phyloP scores from a whole-genome alignment of 2,113 vertebrate genomes.

The Rhineura floridana region DNA sequence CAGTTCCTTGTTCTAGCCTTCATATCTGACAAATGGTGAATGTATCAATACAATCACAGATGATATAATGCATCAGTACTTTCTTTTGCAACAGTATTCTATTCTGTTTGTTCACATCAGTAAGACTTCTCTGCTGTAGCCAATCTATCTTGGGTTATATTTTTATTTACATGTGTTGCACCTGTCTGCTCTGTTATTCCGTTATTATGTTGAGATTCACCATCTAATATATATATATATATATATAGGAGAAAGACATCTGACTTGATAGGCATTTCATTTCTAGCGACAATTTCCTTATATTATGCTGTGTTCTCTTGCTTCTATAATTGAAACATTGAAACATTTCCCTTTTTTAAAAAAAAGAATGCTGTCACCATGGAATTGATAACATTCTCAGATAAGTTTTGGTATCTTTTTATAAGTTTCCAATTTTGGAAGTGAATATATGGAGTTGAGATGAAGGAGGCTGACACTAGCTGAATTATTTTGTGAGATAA shows the following conservation, averaged over 20 bases:
- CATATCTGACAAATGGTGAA: neutral
- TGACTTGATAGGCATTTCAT: neutral
- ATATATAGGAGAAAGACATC: neutral
- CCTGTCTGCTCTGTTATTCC: neutral
- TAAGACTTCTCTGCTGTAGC: conserved; percentile 11
- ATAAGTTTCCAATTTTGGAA: neutral
- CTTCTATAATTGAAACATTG: neutral
- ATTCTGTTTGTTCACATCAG: neutral
- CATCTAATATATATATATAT: too few relatives aligned
- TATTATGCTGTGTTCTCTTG: neutral
- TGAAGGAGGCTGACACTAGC: neutral
- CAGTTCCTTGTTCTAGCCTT: neutral
- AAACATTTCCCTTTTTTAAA: neutral
- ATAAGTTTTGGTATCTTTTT: neutral
- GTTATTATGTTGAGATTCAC: neutral
- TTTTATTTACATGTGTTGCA: conserved; percentile 13
- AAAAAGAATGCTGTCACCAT: accelerated
- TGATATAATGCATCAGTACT: neutral
- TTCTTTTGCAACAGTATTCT: conserved; percentile 23
- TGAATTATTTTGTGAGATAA: neutral
- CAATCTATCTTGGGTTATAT: neutral
- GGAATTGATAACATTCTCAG: neutral
- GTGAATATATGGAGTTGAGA: neutral
- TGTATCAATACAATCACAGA: neutral
- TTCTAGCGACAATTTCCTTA: neutral